These are phyloP conservation scores for Synergus laeviventris DNA, from an alignment of 2,888 invertebrate genomes.

Conservation along the genomic window DNA sequence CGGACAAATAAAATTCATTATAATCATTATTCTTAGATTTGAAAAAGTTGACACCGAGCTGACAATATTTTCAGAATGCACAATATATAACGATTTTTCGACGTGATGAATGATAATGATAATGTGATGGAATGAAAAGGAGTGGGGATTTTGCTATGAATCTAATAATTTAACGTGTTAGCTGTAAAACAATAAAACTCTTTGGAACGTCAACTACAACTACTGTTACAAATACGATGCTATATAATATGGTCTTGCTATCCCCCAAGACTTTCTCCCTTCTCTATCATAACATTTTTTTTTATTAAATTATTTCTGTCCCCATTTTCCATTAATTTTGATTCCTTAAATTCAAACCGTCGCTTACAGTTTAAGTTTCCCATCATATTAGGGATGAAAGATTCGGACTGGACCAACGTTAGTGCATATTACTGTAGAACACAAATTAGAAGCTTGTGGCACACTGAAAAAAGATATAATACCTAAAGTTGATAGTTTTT, in stretches of 20 bases:
- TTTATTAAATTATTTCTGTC: background rate
- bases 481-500: too few species aligned
- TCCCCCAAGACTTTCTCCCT: conserved; percentile 5
- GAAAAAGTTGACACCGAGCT: background rate
- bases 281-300: too few species aligned
- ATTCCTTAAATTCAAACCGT: too few species aligned
- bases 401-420: too few species aligned
- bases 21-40: background rate
- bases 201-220: background rate
- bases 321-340: background rate
- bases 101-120: background rate
- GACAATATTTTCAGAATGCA: background rate
- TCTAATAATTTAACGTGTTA: conserved; percentile 8
- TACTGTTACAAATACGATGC: background rate
- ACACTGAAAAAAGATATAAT: too few species aligned
- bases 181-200: background rate
- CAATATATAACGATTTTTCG: background rate
- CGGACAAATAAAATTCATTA: background rate
- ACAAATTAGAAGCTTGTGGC: too few species aligned
- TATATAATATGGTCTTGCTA: background rate
- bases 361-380: too few species aligned
- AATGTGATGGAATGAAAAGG: background rate
- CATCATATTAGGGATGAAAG: too few species aligned
- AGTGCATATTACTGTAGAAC: too few species aligned
- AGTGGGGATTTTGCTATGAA: background rate